Base-by-base conservation (phyloP, 1,140 invertebrate genomes). In the Scylla paramamosain region DNA sequence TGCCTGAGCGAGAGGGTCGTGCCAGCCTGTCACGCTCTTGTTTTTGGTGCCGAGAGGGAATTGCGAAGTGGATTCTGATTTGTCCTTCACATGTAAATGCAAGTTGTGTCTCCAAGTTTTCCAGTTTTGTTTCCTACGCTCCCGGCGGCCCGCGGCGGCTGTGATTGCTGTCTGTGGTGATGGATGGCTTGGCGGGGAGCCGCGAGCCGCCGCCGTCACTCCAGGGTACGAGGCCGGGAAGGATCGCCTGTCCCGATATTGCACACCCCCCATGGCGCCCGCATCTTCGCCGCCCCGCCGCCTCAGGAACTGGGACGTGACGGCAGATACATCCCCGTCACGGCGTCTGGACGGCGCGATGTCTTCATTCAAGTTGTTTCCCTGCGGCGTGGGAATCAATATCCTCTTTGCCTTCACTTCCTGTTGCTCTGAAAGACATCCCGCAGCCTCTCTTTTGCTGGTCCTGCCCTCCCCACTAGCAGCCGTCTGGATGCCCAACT, bases 61-160 rank as follows among this genome's bases (percentile, higher is more conserved):
- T 77, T 25, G 8, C 67, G n/a, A 77, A n/a, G 67, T 77, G 67
- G 67, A n/a, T 7, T 25, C 67, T 77, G 67, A 77, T 77, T 77
- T n/a, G 67, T 88, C 29, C 16, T 88, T 88, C 31, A 45, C 31
- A 88, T 46, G 32, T 88, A 88, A 39, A 88, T 77, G 29, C 28
- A 25, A 39, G 31, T 16, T 20, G 31, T 88, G 86, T 4, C 7
- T 32, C 86, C 86, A 88, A 20, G 14, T 25, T 88, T 88, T 32
- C 86, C 86, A 32, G 31, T 88, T 25, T 88, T 88, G 86, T 88
- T 46, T 88, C 32, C 45, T 4, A 6, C 25, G 86, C 7, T 46
- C 20, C n/a, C 29, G 86, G 14, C 20, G 86, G n/a, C 20, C 25
- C 20, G 67, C 20, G 16, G 67, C 25, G 67, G 2, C 67, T 7